Evolutionary conservation across 2,113 vertebrate species (phyloP).

Genomic region (Sardina pilchardus): DNA sequence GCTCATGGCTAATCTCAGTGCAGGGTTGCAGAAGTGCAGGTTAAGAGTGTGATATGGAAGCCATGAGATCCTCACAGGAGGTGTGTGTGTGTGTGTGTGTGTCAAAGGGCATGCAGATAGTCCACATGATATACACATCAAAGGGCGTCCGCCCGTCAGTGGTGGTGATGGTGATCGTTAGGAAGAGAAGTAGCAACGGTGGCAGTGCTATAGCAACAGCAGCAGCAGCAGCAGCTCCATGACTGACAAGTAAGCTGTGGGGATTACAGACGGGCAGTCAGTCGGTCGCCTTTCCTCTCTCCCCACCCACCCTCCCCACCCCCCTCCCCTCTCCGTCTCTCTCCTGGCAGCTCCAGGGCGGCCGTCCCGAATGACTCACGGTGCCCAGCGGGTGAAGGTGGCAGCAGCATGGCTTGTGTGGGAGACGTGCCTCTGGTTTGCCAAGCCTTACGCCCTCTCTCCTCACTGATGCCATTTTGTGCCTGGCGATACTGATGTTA

Average conservation of each 20-base stretch:
- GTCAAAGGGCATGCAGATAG: not conserved
- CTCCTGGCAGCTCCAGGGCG: not conserved
- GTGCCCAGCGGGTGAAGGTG: not conserved
- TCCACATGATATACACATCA: not conserved
- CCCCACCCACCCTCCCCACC: not conserved
- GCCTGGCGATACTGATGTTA: not conserved
- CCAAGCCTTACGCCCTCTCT: not conserved
- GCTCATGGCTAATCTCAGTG: not conserved
- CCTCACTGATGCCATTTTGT: not conserved
- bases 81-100: not conserved
- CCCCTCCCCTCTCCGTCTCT: not conserved
- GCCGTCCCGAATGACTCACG: not conserved
- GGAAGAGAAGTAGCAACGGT: not conserved
- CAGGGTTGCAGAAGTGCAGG: not conserved
- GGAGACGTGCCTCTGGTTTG: slow-evolving; percentile 9
- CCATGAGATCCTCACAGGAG: not conserved
- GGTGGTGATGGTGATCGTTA: not conserved
- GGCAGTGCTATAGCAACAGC: not conserved
- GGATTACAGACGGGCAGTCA: not conserved
- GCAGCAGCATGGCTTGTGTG: not conserved
- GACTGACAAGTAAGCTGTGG: slow-evolving; percentile 1
- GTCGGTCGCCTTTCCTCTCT: not conserved
- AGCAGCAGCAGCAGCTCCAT: not conserved
- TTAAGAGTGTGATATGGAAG: not conserved
- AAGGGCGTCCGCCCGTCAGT: not conserved